Evolutionary conservation across 2,113 vertebrate species (phyloP), one percentile per base, ranked within the genome.

Genomic region (Serinus canaria): DNA sequence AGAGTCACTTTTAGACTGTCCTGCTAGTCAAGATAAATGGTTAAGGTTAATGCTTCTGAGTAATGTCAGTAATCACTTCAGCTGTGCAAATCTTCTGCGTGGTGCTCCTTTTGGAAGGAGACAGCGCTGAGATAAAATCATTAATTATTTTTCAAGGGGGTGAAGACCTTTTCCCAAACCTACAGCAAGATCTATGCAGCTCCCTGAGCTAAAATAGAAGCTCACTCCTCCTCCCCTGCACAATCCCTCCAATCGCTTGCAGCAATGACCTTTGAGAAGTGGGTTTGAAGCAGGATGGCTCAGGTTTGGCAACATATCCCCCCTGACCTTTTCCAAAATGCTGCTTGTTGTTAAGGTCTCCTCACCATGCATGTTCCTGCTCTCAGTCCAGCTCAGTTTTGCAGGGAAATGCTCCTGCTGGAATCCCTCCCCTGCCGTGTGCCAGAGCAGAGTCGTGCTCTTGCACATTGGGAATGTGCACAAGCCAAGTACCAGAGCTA

Each of bases 381-480:
- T 76, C 35, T 41, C 33, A 13, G 25, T 5, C 12, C 39, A 16
- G 58, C 25, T 67, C 5, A 2, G 14, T 31, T 52, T 15, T 4
- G 0, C 30, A 18, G 73, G 0, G 0, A 68, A 88, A 63, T 10
- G 24, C 39, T 79, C 0, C 0, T 15, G 30, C 22, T 68, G 52
- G 39, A 63, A 63, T 31, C 39, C 55, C 53, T 90, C 17, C 52
- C 47, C 31, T 13, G 3, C n/a, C 0, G 21, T 0, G 0, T 21
- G 33, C 52, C 49, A 55, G 43, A 56, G 41, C 1, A 0, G 30
- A 64, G 30, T 43, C 0, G 0, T 37, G 25, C 39, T 83, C n/a
- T 43, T 68, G 21, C 66, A 23, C 12, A 2, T 35, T 13, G 22
- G n/a, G 27, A 28, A 66, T 1, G 0, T 27, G 21, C 33, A 13